Percentiles rank a stretch among this genome's conserved stretches.
Evolutionary conservation across 2,113 vertebrate genomes (phyloP).

Genomic region (Lasiurus cinereus): DNA sequence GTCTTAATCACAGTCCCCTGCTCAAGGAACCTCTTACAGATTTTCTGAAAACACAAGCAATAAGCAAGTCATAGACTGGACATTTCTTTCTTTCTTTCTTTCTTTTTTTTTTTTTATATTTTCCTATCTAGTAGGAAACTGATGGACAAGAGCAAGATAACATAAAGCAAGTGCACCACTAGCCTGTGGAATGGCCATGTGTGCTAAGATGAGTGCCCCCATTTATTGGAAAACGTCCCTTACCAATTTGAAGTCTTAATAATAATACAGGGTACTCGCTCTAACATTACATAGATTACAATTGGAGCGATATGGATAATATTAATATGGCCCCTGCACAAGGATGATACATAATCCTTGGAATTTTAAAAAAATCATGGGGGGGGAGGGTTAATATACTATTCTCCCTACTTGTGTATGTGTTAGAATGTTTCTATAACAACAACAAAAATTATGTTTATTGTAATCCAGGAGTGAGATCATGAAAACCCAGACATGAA

Average conservation of each 20-base stretch:
- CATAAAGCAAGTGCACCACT: neutral
- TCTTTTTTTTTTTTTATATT: neutral
- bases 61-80: neutral
- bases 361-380: neutral
- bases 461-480: neutral
- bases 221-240: neutral
- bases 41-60: conserved; percentile 6
- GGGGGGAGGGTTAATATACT: neutral
- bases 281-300: neutral
- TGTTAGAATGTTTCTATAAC: conserved; percentile 11
- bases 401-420: neutral
- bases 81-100: neutral
- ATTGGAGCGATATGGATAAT: neutral
- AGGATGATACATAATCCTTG: neutral
- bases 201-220: neutral
- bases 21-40: neutral
- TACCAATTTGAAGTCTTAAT: neutral
- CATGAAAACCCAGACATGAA: neutral
- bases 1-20: neutral
- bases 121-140: neutral
- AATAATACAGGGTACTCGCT: neutral
- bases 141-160: neutral
- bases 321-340: neutral
- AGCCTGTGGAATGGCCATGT: neutral
- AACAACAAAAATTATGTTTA: neutral